phyloP scores from a whole-genome alignment of 2,888 invertebrate genomes.

The Melanostoma mellinum region DNA sequence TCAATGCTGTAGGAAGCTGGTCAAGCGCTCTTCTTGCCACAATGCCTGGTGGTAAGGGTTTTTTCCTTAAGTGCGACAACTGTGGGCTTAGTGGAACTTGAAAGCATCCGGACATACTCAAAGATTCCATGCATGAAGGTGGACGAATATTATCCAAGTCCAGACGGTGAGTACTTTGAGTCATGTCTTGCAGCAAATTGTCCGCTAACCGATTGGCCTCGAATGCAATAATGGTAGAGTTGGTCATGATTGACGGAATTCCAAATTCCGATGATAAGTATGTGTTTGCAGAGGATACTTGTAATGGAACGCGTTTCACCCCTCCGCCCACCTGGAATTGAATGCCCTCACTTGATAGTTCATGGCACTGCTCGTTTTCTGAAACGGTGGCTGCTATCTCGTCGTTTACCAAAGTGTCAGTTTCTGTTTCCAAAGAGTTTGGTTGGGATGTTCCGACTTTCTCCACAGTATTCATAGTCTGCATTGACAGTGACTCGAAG shows the following conservation, averaged over 20 bases:
- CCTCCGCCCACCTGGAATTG: conserved; percentile 80
- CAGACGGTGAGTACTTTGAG: conserved; percentile 85
- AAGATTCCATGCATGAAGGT: conserved; percentile 89
- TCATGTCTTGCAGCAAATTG: conserved; percentile 83
- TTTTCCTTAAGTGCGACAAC: conserved; percentile 84
- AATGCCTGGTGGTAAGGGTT: conserved; percentile 87
- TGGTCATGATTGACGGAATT: conserved; percentile 85
- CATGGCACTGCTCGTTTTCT: conserved; percentile 68
- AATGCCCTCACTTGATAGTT: conserved; percentile 72
- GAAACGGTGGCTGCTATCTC: conserved; percentile 58
- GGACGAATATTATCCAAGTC: conserved; percentile 90
- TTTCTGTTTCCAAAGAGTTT: conserved; percentile 77
- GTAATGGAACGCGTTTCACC: conserved; percentile 76
- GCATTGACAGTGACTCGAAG: conserved; percentile 60
- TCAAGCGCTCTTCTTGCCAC: conserved; percentile 89
- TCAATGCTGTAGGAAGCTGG: conserved; percentile 79
- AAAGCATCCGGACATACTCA: conserved; percentile 84
- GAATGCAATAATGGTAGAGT: conserved; percentile 88
- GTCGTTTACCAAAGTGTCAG: conserved; percentile 77
- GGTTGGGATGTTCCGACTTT: conserved; percentile 75
- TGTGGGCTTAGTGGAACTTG: conserved; percentile 79
- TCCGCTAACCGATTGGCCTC: conserved; percentile 89
- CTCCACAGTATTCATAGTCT: conserved; percentile 58
- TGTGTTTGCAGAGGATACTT: conserved; percentile 57
- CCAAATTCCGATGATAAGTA: conserved; percentile 77